Conservation (phyloP, 2,888 invertebrate species). For the Limnephilus rhombicus region DNA sequence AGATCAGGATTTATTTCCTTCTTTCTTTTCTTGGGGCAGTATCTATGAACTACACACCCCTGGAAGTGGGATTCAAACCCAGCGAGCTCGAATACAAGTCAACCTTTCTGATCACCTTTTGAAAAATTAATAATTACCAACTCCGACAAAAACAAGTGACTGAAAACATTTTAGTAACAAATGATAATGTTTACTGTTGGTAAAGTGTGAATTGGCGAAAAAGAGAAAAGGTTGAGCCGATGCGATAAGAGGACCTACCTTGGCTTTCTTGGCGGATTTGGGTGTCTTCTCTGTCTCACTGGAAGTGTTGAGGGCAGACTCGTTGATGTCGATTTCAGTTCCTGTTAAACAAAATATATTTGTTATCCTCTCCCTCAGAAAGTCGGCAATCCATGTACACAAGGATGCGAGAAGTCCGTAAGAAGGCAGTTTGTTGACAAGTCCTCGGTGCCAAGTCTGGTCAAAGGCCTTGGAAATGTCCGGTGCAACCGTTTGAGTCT, state of each 20-base stretch:
- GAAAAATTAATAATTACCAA: background rate
- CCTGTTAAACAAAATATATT: conserved; percentile 69
- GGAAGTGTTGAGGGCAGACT: conserved; percentile 71
- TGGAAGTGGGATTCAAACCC: background rate
- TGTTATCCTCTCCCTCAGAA: too few relatives aligned
- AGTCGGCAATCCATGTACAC: too few relatives aligned
- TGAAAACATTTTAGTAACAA: background rate
- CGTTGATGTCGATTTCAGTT: conserved; percentile 76
- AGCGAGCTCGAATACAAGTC: background rate
- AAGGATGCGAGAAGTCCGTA: too few relatives aligned
- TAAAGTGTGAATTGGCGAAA: background rate
- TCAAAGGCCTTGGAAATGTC: too few relatives aligned
- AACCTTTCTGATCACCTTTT: background rate
- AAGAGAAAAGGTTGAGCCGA: background rate
- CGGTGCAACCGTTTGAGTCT: too few relatives aligned
- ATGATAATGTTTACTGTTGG: conserved; percentile 14
- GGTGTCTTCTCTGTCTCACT: conserved; percentile 76
- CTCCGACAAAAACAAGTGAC: background rate
- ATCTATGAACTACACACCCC: background rate
- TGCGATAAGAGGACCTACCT: conserved; percentile 69
- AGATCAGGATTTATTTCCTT: background rate
- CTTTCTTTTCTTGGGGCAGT: background rate
- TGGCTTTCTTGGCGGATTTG: conserved; percentile 71
- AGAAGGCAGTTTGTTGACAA: too few relatives aligned
- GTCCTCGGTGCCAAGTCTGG: too few relatives aligned